Conservation (phyloP, 2,797 vertebrate genomes). For the Stomatorhinus walkeri region DNA sequence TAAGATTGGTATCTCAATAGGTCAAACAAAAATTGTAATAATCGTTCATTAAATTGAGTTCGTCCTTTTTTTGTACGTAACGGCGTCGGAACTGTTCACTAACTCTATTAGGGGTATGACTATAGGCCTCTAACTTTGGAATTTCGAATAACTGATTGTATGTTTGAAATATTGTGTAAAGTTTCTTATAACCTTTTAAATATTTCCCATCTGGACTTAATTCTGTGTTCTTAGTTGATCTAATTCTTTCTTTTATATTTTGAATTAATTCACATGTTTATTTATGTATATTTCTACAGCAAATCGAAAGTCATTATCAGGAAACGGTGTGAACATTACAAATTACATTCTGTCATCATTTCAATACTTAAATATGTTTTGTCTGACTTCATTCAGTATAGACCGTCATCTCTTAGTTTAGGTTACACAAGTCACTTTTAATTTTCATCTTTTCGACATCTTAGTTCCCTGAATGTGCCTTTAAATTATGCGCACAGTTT, state of each 20-base stretch:
- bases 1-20: constrained; percentile 49
- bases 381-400: neutral
- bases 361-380: neutral
- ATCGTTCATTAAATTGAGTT: constrained; percentile 39
- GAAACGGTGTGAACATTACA: neutral
- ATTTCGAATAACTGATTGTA: neutral
- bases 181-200: neutral
- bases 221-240: neutral
- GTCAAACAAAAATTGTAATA: constrained; percentile 45
- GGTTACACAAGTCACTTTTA: neutral
- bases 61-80: neutral
- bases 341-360: constrained; percentile 3
- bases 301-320: neutral
- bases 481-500: constrained; percentile 6
- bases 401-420: neutral
- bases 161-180: neutral
- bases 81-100: neutral
- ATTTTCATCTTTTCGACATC: constrained; percentile 2
- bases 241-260: neutral
- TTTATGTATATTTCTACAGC: neutral
- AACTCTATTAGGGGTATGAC: neutral
- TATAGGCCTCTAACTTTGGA: neutral
- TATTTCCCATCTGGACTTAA: neutral
- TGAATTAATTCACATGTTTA: neutral
- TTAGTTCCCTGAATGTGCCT: neutral